Evolutionary conservation across 1,140 invertebrate species (phyloP).

Genomic region (Stegodyphus mimosarum): DNA sequence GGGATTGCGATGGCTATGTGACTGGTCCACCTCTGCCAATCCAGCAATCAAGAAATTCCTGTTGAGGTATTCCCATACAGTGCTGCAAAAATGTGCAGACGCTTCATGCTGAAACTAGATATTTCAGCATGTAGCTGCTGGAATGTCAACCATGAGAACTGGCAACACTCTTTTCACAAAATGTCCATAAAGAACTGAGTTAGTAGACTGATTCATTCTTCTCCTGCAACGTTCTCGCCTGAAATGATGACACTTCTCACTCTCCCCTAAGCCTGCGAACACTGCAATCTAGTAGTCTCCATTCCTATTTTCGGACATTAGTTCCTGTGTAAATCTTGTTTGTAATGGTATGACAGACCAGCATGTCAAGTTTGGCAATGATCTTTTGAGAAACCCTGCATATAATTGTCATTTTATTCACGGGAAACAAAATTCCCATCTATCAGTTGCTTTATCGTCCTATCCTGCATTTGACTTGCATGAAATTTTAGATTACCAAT

Average conservation of each 20-base stretch:
- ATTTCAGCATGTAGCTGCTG: too few relatives aligned
- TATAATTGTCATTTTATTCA: neutral
- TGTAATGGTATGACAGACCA: neutral
- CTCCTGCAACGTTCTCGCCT: neutral
- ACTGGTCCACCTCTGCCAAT: neutral
- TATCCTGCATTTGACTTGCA: too few relatives aligned
- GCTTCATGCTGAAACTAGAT: neutral
- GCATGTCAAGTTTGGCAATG: neutral
- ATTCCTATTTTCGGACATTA: neutral
- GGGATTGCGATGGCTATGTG: neutral
- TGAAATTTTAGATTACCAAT: too few relatives aligned
- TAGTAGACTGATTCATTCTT: neutral
- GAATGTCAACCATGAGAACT: neutral
- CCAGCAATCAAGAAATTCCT: neutral
- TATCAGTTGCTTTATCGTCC: too few relatives aligned
- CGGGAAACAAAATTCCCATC: too few relatives aligned
- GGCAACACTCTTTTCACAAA: neutral
- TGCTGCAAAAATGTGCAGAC: neutral
- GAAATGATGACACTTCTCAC: neutral
- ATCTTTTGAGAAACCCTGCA: neutral
- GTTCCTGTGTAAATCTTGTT: conserved; percentile 10
- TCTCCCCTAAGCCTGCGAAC: neutral
- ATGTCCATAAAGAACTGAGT: neutral
- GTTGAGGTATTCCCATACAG: neutral
- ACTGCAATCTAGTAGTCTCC: neutral